Percentiles rank a stretch among this genome's conserved stretches.
Conservation (phyloP, 23 tunicate species). For the Clavelina lepadiformis region DNA sequence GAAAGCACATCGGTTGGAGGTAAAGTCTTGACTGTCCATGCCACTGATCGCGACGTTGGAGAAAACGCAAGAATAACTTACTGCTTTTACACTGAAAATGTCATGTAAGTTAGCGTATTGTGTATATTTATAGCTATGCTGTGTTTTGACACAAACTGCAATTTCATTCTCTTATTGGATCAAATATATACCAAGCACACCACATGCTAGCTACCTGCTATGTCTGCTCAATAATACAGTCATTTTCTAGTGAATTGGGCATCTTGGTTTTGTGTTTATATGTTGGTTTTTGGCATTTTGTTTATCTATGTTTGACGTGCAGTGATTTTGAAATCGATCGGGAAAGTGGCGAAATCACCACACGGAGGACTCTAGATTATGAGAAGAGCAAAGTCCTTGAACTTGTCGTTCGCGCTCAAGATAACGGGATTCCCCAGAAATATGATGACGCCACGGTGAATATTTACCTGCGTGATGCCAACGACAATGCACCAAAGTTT, state of each 20-base stretch:
- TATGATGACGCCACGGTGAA: slow-evolving; percentile 38
- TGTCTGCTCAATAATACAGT: no score
- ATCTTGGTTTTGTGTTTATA: no score
- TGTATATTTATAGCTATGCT: no score
- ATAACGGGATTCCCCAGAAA: slow-evolving; percentile 63
- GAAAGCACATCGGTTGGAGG: slow-evolving; percentile 47
- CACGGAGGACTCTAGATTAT: slow-evolving; percentile 43
- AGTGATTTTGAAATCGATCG: slow-evolving; percentile 58
- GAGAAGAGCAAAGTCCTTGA: slow-evolving; percentile 18
- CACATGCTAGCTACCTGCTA: no score
- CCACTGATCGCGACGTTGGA: slow-evolving; percentile 75
- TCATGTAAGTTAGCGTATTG: slow-evolving; percentile 13
- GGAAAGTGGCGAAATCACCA: slow-evolving; percentile 50
- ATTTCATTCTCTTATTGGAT: no score
- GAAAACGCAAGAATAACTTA: slow-evolving; percentile 87
- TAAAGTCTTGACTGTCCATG: slow-evolving; percentile 54
- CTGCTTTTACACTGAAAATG: slow-evolving; percentile 33
- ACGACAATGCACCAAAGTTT: slow-evolving; percentile 87
- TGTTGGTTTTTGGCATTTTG: no score
- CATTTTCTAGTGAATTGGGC: no score
- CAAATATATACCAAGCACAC: no score
- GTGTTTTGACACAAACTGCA: no score
- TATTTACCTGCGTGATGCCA: slow-evolving; percentile 68
- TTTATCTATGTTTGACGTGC: no score
- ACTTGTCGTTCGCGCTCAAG: slow-evolving; percentile 53